Evolutionary conservation across 1,140 invertebrate genomes (phyloP), one percentile per base, ranked within the genome.

Genomic region (Procambarus clarkii): DNA sequence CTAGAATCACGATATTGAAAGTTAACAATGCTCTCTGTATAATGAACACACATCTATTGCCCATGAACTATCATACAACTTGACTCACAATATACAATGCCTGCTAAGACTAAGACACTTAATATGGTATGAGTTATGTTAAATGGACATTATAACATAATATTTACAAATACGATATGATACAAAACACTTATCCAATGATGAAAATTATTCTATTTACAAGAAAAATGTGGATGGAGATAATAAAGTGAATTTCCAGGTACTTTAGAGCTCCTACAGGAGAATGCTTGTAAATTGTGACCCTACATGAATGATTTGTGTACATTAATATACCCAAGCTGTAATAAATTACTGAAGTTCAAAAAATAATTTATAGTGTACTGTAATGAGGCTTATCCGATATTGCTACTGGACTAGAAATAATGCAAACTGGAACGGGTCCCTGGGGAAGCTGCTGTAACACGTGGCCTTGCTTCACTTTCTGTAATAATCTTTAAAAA

Each of bases 151-250:
- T 69, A 71, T 69, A 84, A 45, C 58, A 84, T 69, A 81, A 69
- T 88, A 88, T 88, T 88, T 88, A 88, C 86, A 84, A 34, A 89
- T 50, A 34, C 15, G 60, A 64, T 82, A 89, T 83, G 46, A 82
- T 89, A 89, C 71, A 89, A 89, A 76, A 82, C 24, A 46, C 69
- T 86, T 78, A 69, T 78, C 71, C 76, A 77, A 87, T 89, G 87
- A 82, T 89, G 44, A 89, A 82, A 54, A 82, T 82, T 54, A 89
- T 82, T 81, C 60, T 83, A 87, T 89, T 71, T 81, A 89, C 69
- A 81, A 64, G 79, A 44, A 89, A 82, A 89, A 89, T 89, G 87
- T 89, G 87, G 87, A 89, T 89, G 87, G 87, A 89, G 78, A 82
- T 89, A 83, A 82, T 76, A 21, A 85, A 83, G 87, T 89, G 87